These are phyloP conservation scores for Verasper variegatus DNA, from an alignment of 2,113 vertebrate species.

Conservation along the genomic window DNA sequence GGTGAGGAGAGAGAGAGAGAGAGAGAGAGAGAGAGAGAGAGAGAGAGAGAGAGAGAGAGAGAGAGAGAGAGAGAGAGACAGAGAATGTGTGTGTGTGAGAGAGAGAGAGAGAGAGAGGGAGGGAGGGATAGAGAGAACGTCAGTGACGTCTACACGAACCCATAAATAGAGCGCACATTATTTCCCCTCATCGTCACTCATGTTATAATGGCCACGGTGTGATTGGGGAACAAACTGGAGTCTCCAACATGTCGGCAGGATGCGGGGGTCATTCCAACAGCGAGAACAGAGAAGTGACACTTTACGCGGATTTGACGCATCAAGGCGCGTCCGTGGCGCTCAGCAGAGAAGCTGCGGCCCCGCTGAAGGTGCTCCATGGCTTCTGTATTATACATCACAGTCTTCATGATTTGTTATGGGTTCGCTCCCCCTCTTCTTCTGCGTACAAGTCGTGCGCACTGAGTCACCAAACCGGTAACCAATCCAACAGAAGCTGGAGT, in stretches of 20 bases:
- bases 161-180: slow-evolving; percentile 49
- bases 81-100: no score
- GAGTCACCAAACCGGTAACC: slow-evolving; percentile 44
- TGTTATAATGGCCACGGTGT: neutral
- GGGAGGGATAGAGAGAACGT: slow-evolving; percentile 40
- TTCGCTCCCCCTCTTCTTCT: slow-evolving; percentile 7
- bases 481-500: neutral
- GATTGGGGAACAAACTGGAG: neutral
- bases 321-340: neutral
- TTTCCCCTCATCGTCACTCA: neutral
- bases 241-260: neutral
- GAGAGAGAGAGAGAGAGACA: neutral
- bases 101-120: neutral
- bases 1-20: slow-evolving; percentile 28
- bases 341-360: no score
- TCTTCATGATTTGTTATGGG: neutral
- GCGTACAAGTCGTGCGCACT: neutral
- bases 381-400: neutral
- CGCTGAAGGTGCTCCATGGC: neutral
- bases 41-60: slow-evolving; percentile 18
- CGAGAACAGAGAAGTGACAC: no score
- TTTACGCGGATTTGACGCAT: no score
- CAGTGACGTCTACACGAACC: slow-evolving; percentile 56
- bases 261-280: no score
- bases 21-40: slow-evolving; percentile 17